Conservation (phyloP, 2,113 vertebrate genomes). For the Hippocampus mohnikei region DNA sequence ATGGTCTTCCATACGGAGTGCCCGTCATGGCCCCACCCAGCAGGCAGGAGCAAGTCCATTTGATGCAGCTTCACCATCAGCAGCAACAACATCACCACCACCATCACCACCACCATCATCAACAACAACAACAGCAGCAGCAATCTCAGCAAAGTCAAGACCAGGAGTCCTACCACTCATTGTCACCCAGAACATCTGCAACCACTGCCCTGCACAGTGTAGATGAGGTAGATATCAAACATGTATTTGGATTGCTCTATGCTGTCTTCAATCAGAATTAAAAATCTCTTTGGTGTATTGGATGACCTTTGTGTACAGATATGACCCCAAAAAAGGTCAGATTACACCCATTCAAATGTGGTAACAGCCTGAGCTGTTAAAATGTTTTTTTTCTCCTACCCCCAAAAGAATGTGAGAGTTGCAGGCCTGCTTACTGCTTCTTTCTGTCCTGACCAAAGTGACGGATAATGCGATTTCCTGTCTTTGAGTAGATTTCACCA, state of each 20-base stretch:
- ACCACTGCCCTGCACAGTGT: conserved; percentile 90
- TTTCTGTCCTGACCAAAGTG: too few relatives aligned
- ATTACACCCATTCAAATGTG: too few relatives aligned
- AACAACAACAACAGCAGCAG: conserved; percentile 53
- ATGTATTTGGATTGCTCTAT: background rate
- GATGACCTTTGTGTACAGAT: too few relatives aligned
- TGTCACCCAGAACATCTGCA: conserved; percentile 85
- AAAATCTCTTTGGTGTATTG: background rate
- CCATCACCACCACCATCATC: conserved; percentile 54
- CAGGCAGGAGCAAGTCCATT: conserved; percentile 85
- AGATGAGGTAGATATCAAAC: conserved; percentile 83
- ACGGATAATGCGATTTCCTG: too few relatives aligned
- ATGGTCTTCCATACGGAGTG: conserved; percentile 86
- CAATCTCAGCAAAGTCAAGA: conserved; percentile 70
- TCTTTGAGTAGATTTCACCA: too few relatives aligned
- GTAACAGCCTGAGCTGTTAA: too few relatives aligned
- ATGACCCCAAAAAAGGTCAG: too few relatives aligned
- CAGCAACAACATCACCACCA: conserved; percentile 70
- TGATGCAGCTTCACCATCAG: conserved; percentile 90
- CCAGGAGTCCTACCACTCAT: conserved; percentile 86
- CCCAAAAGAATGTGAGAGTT: too few relatives aligned
- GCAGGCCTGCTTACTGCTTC: too few relatives aligned
- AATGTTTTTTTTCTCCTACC: too few relatives aligned
- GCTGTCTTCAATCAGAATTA: too few relatives aligned
- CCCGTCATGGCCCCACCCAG: conserved; percentile 82